Percentiles rank a stretch among this genome's conserved stretches.
Conservation (phyloP, 1,140 invertebrate species). For the Lycorma delicatula region DNA sequence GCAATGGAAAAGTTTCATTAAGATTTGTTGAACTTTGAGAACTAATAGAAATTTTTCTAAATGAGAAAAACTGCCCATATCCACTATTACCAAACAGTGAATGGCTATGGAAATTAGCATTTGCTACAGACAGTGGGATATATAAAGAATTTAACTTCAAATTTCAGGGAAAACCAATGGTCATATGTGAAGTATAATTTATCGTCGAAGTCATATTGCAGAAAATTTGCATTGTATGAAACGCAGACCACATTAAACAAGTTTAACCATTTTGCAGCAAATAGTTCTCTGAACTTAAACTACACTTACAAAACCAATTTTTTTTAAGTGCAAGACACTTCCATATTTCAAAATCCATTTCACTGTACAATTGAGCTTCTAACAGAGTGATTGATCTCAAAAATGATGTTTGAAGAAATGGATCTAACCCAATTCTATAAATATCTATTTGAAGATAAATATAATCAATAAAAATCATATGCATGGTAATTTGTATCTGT, state of each 20-base stretch:
- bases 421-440: no score
- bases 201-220: no score
- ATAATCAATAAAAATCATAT: neutral
- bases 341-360: constrained; percentile 7
- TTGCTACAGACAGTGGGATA: neutral
- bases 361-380: neutral
- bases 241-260: no score
- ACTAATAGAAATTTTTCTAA: constrained; percentile 3
- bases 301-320: no score
- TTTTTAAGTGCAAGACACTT: no score
- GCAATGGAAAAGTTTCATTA: constrained; percentile 28
- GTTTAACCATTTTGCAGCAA: no score
- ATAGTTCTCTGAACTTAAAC: no score
- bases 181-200: no score
- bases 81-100: constrained; percentile 22
- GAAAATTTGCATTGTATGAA: no score
- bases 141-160: constrained; percentile 5
- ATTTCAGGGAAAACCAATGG: constrained; percentile 17
- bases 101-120: constrained; percentile 14
- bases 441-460: neutral
- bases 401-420: neutral
- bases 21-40: constrained; percentile 4
- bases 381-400: neutral
- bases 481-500: neutral
- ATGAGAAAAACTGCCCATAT: constrained; percentile 1